These are phyloP conservation scores for Capromys pilorides DNA, from an alignment of 2,797 vertebrate genomes.

Conservation along the genomic window DNA sequence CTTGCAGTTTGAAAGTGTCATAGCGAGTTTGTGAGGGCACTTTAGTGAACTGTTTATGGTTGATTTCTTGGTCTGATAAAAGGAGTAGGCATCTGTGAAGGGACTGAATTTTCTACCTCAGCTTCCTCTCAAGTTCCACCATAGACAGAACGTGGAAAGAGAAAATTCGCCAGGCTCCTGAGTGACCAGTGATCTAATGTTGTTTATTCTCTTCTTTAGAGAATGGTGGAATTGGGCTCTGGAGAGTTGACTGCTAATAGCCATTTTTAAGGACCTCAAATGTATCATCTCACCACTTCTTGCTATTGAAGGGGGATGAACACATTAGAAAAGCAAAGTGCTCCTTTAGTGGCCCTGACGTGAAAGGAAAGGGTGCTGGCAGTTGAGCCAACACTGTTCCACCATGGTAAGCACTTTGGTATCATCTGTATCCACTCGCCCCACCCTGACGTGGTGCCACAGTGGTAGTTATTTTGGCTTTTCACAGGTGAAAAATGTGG, in stretches of 20 bases:
- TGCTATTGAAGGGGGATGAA: not conserved
- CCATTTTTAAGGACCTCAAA: constrained; percentile 33
- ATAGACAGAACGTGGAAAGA: not conserved
- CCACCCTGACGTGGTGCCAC: not conserved
- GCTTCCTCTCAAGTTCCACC: not conserved
- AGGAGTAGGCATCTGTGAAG: not conserved
- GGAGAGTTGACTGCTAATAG: constrained; percentile 2
- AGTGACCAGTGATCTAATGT: not conserved
- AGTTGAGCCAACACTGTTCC: not conserved
- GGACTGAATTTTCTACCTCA: constrained; percentile 7
- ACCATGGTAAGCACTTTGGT: not conserved
- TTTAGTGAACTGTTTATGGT: not conserved
- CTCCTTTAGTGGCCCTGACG: not conserved
- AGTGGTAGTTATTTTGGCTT: not conserved
- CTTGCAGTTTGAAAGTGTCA: not conserved
- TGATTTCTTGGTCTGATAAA: constrained; percentile 35
- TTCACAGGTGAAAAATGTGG: not conserved
- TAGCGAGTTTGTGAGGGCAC: not conserved
- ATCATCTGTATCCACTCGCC: not conserved
- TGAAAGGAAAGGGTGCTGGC: constrained; percentile 19
- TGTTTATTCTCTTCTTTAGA: not conserved
- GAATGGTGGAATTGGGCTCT: not conserved
- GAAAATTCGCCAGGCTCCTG: not conserved
- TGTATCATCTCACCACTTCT: not conserved
- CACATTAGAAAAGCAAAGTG: constrained; percentile 28